Evolutionary conservation across 2,113 vertebrate species (phyloP), one percentile per base, ranked within the genome.

Genomic region (Nothocercus nigrocapillus): DNA sequence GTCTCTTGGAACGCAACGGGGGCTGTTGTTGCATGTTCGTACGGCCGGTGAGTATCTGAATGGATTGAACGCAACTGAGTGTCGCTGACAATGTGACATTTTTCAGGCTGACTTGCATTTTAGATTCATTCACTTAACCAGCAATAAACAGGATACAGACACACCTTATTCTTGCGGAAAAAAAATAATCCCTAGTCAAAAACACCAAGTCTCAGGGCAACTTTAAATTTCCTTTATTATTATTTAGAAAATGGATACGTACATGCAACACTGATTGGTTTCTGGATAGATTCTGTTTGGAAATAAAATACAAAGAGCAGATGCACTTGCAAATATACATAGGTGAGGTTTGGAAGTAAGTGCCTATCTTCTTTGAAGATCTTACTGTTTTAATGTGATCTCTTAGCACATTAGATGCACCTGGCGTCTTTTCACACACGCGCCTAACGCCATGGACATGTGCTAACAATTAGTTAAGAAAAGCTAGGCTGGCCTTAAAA

Each of bases 1-100:
- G 53, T 99, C 74, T 99, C 99, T 2, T 99, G 99, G 99, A 99
- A 98, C 18, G 97, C 97, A 72, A 99, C 99, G 0, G 99, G 99
- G 24, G 98, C 99, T 0, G 98, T 99, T 17, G 49, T 99, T 32
- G 98, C 98, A 0, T 99, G 99, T 92, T 98, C 98, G 1, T 99
- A 98, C 3, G 99, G 99, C 64, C 98, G 98, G 99, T 99, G 98
- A 94, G 98, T 95, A 5, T 30, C 72, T 0, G 0, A 19, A 12
- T 1, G 38, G 54, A 21, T 8, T 20, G 66, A 68, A 80, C 44
- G 38, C 5, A 2, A 3, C 30, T 32, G 63, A 63, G 54, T 21
- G 49, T 49, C 10, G 20, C 30, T 69, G 34, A 49, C 24, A 22
- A 11, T 11, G 53, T 22, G 70, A 32, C 6, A 2, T 22, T 69